Evolutionary conservation across 2,113 vertebrate genomes (phyloP).

Genomic region (Crotophaga sulcirostris): DNA sequence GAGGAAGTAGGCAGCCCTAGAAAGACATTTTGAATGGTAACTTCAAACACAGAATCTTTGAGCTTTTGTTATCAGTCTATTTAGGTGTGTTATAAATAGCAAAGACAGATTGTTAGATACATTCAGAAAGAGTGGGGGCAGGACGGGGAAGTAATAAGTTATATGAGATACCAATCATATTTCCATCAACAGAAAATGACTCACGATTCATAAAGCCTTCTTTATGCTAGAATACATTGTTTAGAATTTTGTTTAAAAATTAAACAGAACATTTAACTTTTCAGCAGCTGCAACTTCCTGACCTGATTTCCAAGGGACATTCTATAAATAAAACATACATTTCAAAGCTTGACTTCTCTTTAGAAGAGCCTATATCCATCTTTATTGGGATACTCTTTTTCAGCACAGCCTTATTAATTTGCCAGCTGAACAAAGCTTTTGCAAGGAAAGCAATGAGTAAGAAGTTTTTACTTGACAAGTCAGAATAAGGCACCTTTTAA

Average conservation of each 20-base stretch:
- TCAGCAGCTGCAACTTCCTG: conserved; percentile 43
- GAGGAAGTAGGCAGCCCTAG: not conserved
- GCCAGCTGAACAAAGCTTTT: not conserved
- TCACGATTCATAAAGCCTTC: conserved; percentile 32
- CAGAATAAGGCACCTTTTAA: not conserved
- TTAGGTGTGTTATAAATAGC: conserved; percentile 42
- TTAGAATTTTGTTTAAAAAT: conserved; percentile 60
- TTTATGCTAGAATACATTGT: conserved; percentile 7
- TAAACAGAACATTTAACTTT: conserved; percentile 36
- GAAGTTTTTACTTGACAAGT: not conserved
- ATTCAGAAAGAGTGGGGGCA: not conserved
- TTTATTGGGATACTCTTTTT: not conserved
- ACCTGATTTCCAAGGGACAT: not conserved
- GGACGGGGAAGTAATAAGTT: conserved; percentile 58
- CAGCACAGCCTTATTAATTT: not conserved
- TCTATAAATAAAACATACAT: conserved; percentile 14
- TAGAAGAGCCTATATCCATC: not conserved
- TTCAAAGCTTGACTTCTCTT: not conserved
- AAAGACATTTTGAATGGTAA: not conserved
- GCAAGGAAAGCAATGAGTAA: not conserved
- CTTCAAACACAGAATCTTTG: not conserved
- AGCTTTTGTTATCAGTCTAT: not conserved
- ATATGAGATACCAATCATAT: conserved; percentile 37
- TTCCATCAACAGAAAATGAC: conserved; percentile 50
- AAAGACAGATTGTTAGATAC: conserved; percentile 39